Evolutionary conservation across 2,797 vertebrate genomes (phyloP).

Genomic region (Tapirus indicus): DNA sequence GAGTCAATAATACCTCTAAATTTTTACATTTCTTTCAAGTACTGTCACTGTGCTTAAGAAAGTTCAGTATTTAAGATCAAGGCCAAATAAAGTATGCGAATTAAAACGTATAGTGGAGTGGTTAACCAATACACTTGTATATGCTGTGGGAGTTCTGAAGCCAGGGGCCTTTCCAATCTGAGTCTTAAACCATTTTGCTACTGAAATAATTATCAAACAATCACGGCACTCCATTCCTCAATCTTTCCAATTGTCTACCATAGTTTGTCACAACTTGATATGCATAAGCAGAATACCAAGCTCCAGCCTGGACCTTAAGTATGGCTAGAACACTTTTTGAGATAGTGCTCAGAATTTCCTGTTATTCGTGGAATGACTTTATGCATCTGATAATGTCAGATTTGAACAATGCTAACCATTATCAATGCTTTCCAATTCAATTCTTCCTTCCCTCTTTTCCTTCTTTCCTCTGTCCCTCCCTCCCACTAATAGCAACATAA

Average conservation of each 20-base stretch:
- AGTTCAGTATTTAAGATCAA: neutral
- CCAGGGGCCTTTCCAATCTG: neutral
- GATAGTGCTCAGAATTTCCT: neutral
- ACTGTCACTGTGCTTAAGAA: neutral
- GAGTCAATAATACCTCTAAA: neutral
- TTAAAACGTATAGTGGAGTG: neutral
- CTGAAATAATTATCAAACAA: neutral
- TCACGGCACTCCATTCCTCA: neutral
- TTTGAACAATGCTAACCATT: neutral
- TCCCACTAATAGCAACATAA: neutral
- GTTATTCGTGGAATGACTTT: neutral
- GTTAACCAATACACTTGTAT: neutral
- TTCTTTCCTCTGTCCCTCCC: neutral
- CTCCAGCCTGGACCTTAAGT: neutral
- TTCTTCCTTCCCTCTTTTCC: neutral
- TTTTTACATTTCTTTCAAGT: conserved; percentile 37
- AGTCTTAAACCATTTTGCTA: neutral
- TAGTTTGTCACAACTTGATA: neutral
- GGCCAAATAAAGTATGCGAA: neutral
- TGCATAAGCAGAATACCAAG: neutral
- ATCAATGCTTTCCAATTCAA: neutral
- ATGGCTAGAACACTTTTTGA: neutral
- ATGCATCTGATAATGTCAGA: neutral
- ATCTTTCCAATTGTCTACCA: neutral
- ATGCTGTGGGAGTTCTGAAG: neutral